These are phyloP conservation scores for Pangasius mekongensis DNA, from an alignment of 2,797 vertebrate species.

Conservation along the genomic window DNA sequence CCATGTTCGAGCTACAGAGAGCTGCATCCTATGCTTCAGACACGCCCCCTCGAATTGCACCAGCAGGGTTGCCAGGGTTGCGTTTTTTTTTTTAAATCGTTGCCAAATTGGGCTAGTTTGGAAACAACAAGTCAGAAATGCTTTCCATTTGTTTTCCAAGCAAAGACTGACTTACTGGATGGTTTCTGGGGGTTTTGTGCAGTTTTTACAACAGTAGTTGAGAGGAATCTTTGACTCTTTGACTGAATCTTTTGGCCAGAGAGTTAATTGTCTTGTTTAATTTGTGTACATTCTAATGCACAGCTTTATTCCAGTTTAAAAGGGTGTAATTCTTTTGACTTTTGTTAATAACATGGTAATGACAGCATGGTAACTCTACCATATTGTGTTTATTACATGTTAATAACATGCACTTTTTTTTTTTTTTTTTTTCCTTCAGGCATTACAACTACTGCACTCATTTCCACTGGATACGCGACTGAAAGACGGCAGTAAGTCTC, in stretches of 20 bases:
- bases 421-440: constrained; percentile 70
- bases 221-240: not conserved
- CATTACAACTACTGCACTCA: constrained; percentile 92
- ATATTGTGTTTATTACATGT: no score
- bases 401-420: not conserved
- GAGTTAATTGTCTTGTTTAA: not conserved
- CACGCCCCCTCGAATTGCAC: not conserved
- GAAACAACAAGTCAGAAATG: not conserved
- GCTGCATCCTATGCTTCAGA: not conserved
- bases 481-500: constrained; percentile 95
- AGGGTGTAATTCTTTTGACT: not conserved
- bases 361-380: no score
- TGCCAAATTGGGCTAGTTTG: not conserved
- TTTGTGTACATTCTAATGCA: not conserved
- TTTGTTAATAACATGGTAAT: not conserved
- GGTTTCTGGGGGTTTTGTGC: no score
- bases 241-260: not conserved
- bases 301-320: not conserved
- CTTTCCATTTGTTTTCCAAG: no score
- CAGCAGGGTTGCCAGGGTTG: not conserved
- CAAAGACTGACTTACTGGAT: no score
- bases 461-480: constrained; percentile 95
- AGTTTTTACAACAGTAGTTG: not conserved
- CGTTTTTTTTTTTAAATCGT: no score
- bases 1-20: no score